Conservation (phyloP, 2,113 vertebrate genomes). For the Gymnarchus niloticus region DNA sequence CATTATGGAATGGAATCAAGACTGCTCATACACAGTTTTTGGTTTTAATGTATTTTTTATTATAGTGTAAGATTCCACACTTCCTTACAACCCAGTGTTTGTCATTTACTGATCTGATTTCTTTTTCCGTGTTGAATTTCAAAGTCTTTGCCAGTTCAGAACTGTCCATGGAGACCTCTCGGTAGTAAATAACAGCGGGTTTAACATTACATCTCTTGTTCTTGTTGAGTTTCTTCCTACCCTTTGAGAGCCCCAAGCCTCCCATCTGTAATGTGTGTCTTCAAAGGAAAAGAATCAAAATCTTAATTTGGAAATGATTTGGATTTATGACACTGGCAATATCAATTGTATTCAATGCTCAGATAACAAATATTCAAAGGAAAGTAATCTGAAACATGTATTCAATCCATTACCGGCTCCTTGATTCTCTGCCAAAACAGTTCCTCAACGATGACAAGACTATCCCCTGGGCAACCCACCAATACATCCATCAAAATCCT, state of each 20-base stretch:
- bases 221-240: neutral
- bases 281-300: neutral
- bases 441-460: neutral
- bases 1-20: no score
- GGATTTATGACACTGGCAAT: neutral
- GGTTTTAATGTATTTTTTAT: no score
- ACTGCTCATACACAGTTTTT: no score
- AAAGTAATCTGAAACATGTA: neutral
- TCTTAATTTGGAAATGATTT: neutral
- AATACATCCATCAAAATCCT: neutral
- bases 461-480: neutral
- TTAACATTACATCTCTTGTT: neutral
- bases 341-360: conserved; percentile 1
- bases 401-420: neutral
- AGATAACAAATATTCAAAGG: neutral
- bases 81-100: neutral
- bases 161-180: neutral
- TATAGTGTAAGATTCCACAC: neutral
- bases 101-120: neutral
- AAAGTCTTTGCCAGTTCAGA: neutral
- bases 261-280: neutral
- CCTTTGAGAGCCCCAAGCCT: neutral
- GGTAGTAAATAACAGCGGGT: neutral
- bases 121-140: neutral
- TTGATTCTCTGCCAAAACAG: neutral